Evolutionary conservation across 2,113 vertebrate genomes (phyloP), one percentile per base, ranked within the genome.

Genomic region (Anoplopoma fimbria): DNA sequence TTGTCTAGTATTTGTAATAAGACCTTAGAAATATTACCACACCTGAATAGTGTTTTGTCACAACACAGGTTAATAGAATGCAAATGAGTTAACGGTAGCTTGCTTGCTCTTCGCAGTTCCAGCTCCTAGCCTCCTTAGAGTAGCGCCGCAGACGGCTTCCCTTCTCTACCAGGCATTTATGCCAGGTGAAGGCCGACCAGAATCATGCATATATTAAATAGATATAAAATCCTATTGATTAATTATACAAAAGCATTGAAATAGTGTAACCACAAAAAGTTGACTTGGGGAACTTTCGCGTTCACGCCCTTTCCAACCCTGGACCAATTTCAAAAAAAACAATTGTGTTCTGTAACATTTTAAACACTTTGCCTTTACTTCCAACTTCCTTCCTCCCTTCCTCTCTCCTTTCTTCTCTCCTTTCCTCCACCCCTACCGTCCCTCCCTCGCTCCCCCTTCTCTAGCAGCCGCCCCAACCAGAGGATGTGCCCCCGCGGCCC

Each of bases 291-390:
- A 67, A 87, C 75, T 67, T 65, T 73, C 29, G 63, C 77, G 38
- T 38, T 86, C 76, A 68, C 81, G 68, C 82, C 91, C 70, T 93
- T 83, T 90, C 83, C 84, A 89, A 67, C 77, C 87, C 69, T 91
- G 74, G 27, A 74, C 85, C 87, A 77, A 63, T 83, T 75, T 77
- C 58, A 80, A 71, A 80, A 71, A 81, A 72, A 84, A 69, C 62
- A 65, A 64, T 67, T 92, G 79, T 92, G 63, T 81, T 89, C 87
- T 90, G 81, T 91, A 87, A 83, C 87, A 87, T 89, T 93, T 93
- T 84, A 90, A 91, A 92, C 84, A 88, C 90, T 94, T 89, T 94
- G 94, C 92, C 89, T 94, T 93, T 94, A 93, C 94, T 91, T 94
- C 92, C 92, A 93, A 94, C 93, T 94, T 93, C 93, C 93, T 94